These are phyloP conservation scores for Schrankia costaestrigalis DNA, from an alignment of 2,888 invertebrate genomes.

Conservation along the genomic window DNA sequence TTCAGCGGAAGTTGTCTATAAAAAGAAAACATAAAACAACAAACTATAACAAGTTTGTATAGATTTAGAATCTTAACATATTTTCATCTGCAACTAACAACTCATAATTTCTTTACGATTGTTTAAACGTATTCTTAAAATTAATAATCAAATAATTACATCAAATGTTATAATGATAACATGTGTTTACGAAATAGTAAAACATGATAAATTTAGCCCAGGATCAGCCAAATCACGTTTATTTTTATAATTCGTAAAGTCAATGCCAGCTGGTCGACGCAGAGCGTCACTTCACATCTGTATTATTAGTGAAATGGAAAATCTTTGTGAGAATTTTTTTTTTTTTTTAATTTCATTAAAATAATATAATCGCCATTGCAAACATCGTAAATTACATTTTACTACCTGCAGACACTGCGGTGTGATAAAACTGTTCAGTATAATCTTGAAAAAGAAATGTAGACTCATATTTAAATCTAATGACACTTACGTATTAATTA, in stretches of 20 bases:
- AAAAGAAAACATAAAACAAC: too few relatives aligned
- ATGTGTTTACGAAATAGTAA: constrained; percentile 37
- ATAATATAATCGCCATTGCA: constrained; percentile 9
- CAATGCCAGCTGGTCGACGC: constrained; percentile 51
- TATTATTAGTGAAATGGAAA: constrained; percentile 19
- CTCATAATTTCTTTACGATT: neutral
- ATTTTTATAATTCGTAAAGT: constrained; percentile 62
- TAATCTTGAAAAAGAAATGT: neutral
- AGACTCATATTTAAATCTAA: too few relatives aligned
- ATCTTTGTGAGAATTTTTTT: constrained; percentile 8
- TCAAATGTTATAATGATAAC: neutral
- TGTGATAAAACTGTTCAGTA: constrained; percentile 1
- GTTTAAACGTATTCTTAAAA: neutral
- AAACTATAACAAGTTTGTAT: too few relatives aligned
- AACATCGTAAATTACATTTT: constrained; percentile 9
- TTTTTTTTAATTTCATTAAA: constrained; percentile 25
- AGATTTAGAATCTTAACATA: too few relatives aligned
- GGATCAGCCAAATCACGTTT: constrained; percentile 58
- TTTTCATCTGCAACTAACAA: constrained; percentile 79
- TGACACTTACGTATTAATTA: too few relatives aligned
- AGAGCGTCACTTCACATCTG: constrained; percentile 36
- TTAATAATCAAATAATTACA: neutral
- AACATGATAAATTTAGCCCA: constrained; percentile 41
- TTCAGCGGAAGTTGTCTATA: too few relatives aligned
- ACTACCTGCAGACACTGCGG: constrained; percentile 2